Evolutionary conservation across 2,113 vertebrate genomes (phyloP), one percentile per base, ranked within the genome.

Genomic region (Beaufortia kweichowensis): DNA sequence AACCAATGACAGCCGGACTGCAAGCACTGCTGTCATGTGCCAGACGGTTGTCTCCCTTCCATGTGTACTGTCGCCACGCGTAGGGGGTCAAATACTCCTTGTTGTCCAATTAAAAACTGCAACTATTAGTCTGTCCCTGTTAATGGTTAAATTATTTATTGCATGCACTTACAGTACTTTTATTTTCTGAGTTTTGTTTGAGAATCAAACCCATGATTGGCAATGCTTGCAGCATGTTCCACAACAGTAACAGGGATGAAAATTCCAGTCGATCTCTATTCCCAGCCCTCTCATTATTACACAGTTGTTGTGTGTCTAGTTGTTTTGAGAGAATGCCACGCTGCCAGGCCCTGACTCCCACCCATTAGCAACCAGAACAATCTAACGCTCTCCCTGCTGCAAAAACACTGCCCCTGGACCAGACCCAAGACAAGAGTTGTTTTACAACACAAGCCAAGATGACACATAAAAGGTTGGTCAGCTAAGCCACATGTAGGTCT

Each of bases 1-100:
- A 83, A 82, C 84, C 86, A 89, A 84, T 84, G 88, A 88, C 90
- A 91, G 81, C 74, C 43, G 33, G 33, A 11, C 56, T 57, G 61
- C 53, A 60, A 50, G 55, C 24, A 53, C 69, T 59, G 39, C 60
- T 74, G 28, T 39, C 21, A 41, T 53, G 60, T 82, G 80, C 26
- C 29, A 73, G 73, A 76, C 73, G 67, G 73, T 64, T 82, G 71
- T 62, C 74, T 74, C 43, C 59, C 61, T 61, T 48, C 56, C 62
- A 26, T 67, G 6, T 21, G 48, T 53, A 53, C n/a, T 53, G 43
- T 0, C 26, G 78, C 43, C 62, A 79, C 67, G 33, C 64, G 41
- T n/a, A 77, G 14, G 67, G 26, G 55, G 17, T 35, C 50, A 41
- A 50, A 59, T 15, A 46, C 3, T 4, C 15, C 14, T 46, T 46